Conservation (phyloP, 2,113 vertebrate species). For the Cairina moschata region DNA sequence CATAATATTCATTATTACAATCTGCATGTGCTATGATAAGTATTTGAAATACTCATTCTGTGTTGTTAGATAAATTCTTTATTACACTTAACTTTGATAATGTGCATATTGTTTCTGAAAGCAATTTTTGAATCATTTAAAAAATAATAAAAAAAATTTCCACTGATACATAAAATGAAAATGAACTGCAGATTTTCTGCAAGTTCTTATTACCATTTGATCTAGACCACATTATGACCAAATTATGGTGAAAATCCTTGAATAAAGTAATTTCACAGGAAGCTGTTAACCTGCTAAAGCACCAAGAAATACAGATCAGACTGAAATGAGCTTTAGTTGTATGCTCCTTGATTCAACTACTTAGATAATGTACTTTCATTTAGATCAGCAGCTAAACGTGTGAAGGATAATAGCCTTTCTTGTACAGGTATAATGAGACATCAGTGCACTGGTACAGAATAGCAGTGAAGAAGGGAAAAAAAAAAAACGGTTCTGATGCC, state of each 20-base stretch:
- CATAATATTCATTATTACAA: background rate
- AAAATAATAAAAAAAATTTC: background rate
- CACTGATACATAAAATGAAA: slow-evolving; percentile 37
- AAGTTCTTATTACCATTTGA: slow-evolving; percentile 60
- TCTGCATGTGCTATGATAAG: background rate
- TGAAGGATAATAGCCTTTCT: slow-evolving; percentile 67
- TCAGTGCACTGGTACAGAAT: slow-evolving; percentile 16
- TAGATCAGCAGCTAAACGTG: slow-evolving; percentile 66
- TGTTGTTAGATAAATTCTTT: slow-evolving; percentile 29
- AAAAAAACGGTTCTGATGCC: background rate
- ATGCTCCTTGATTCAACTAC: slow-evolving; percentile 70
- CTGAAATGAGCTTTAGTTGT: slow-evolving; percentile 65
- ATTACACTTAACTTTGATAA: slow-evolving; percentile 6
- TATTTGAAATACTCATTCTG: slow-evolving; percentile 8
- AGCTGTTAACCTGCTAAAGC: slow-evolving; percentile 70
- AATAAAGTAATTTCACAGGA: slow-evolving; percentile 70
- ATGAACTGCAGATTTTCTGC: slow-evolving; percentile 48
- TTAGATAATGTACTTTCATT: slow-evolving; percentile 73
- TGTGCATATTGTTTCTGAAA: slow-evolving; percentile 55
- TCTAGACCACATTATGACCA: slow-evolving; percentile 60
- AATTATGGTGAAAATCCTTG: slow-evolving; percentile 66
- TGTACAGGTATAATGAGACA: slow-evolving; percentile 53
- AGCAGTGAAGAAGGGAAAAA: background rate
- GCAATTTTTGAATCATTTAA: slow-evolving; percentile 43
- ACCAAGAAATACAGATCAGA: slow-evolving; percentile 68